Conservation (phyloP, 2,113 vertebrate species). For the Nibea albiflora region DNA sequence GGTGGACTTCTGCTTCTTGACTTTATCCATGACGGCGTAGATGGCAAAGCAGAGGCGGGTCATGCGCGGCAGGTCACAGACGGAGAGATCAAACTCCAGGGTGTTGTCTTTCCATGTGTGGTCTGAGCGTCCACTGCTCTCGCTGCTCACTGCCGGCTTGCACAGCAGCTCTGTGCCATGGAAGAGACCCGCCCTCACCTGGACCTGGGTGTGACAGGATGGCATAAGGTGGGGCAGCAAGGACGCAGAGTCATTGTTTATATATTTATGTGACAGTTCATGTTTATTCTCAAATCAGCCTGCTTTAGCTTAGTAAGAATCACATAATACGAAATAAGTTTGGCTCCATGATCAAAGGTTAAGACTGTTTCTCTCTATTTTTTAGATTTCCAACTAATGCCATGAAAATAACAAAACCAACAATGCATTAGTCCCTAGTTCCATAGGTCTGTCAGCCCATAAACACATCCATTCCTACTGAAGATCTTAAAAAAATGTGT, state of each 20-base stretch:
- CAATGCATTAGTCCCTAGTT: not conserved
- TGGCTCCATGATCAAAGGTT: not conserved
- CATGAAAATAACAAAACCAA: not conserved
- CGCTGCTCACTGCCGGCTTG: constrained; percentile 92
- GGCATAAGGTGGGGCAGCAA: constrained; percentile 7
- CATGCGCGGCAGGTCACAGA: constrained; percentile 96
- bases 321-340: not conserved
- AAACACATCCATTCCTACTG: not conserved
- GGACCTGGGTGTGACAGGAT: constrained; percentile 84
- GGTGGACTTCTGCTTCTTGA: constrained; percentile 94
- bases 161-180: constrained; percentile 96
- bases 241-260: not conserved
- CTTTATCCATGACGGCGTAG: constrained; percentile 96
- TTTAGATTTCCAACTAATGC: not conserved
- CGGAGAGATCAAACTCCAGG: constrained; percentile 94
- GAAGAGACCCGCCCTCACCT: constrained; percentile 97
- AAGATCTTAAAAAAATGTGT: not conserved
- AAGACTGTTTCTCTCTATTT: not conserved
- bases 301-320: not conserved
- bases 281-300: not conserved
- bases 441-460: not conserved
- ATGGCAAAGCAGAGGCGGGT: constrained; percentile 96
- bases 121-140: constrained; percentile 92
- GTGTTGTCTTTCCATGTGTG: constrained; percentile 90
- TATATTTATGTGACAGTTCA: not conserved